These are phyloP conservation scores for Peromyscus maniculatus DNA, from an alignment of 2,113 vertebrate genomes.

Conservation along the genomic window DNA sequence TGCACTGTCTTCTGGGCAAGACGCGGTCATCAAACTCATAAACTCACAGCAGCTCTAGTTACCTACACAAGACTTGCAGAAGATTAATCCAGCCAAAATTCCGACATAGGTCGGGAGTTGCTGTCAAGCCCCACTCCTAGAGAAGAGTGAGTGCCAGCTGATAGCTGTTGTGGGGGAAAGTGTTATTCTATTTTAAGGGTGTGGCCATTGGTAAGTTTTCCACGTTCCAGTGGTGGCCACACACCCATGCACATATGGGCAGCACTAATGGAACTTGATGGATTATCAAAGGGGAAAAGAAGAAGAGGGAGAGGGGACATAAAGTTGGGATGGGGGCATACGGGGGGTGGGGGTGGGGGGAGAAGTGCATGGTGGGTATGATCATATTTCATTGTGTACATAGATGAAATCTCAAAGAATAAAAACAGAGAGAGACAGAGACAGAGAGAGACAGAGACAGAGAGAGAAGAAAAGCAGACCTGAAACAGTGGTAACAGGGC, in stretches of 20 bases:
- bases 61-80: background rate
- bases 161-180: background rate
- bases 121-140: background rate
- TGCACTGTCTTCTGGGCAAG: background rate
- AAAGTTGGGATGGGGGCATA: background rate
- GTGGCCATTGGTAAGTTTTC: background rate
- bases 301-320: background rate
- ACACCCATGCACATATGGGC: background rate
- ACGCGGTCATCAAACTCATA: background rate
- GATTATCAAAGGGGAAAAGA: background rate
- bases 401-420: background rate
- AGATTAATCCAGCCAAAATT: background rate
- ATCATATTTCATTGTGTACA: background rate
- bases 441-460: no score
- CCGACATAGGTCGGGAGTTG: background rate
- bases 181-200: background rate
- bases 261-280: background rate
- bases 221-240: background rate
- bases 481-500: background rate
- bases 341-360: background rate
- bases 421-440: background rate
- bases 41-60: background rate
- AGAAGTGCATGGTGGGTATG: background rate
- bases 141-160: background rate
- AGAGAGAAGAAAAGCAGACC: background rate